These are phyloP conservation scores for Trachemys scripta DNA, from an alignment of 2,113 vertebrate species.

Conservation along the genomic window DNA sequence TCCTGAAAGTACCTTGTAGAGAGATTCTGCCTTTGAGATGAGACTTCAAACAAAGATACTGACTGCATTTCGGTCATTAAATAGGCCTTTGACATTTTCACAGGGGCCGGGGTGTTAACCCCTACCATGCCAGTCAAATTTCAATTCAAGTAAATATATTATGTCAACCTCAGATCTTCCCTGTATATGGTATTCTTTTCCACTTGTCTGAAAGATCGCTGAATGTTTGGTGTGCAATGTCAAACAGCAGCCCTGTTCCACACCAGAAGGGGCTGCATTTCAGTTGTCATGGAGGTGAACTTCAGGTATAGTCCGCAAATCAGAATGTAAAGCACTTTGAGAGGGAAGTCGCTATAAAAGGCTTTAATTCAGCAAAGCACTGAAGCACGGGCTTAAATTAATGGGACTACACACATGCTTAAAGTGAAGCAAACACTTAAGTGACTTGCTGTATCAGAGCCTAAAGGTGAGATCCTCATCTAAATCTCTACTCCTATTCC, in stretches of 20 bases:
- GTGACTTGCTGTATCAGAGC: background rate
- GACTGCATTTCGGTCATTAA: background rate
- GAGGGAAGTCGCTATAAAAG: background rate
- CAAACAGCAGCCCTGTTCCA: background rate
- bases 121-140: background rate
- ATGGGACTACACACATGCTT: background rate
- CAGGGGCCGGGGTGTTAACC: background rate
- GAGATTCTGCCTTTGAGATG: background rate
- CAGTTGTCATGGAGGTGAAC: background rate
- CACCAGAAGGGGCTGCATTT: background rate
- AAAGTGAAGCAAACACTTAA: background rate
- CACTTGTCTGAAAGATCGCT: background rate
- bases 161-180: background rate
- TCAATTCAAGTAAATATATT: background rate
- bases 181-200: background rate
- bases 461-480: background rate
- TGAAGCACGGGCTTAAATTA: background rate
- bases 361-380: background rate
- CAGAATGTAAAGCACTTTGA: background rate
- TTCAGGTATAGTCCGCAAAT: background rate
- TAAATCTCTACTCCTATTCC: background rate
- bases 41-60: background rate
- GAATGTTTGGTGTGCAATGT: background rate
- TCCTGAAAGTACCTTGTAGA: rapidly evolving
- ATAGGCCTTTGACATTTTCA: background rate